Percentiles rank a stretch among this genome's conserved stretches.
These are phyloP conservation scores for Rhabdornis inornatus DNA, from an alignment of 2,113 vertebrate genomes.

Conservation along the genomic window DNA sequence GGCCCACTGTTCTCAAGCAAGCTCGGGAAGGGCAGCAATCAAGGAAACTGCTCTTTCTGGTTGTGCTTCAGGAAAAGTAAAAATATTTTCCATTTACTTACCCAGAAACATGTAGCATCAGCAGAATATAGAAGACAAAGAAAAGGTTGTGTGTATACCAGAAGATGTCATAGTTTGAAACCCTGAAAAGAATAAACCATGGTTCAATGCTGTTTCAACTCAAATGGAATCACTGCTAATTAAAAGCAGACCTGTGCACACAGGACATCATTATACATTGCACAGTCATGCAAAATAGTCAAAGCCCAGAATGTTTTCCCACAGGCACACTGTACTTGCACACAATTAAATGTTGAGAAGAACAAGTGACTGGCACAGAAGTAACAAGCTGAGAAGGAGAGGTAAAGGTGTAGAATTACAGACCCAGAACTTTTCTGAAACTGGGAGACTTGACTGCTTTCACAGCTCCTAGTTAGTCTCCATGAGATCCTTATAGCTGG, in stretches of 20 bases:
- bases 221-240: background rate
- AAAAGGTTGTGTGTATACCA: constrained; percentile 99
- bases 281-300: background rate
- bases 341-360: background rate
- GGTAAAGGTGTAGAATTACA: background rate
- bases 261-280: background rate
- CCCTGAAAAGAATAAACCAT: constrained; percentile 75
- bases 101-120: constrained; percentile 92
- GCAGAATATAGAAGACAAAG: constrained; percentile 92
- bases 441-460: background rate
- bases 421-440: background rate
- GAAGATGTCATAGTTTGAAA: constrained; percentile 95
- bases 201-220: constrained; percentile 18
- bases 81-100: constrained; percentile 69
- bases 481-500: fast-evolving
- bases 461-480: background rate
- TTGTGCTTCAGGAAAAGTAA: background rate
- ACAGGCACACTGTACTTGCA: background rate
- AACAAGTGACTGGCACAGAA: background rate
- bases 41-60: background rate
- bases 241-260: background rate
- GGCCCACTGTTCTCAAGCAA: background rate
- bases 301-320: background rate
- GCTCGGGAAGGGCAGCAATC: background rate
- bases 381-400: background rate